Evolutionary conservation across 2,888 invertebrate species (phyloP), one percentile per base, ranked within the genome.

Genomic region (Cristatella mucedo): DNA sequence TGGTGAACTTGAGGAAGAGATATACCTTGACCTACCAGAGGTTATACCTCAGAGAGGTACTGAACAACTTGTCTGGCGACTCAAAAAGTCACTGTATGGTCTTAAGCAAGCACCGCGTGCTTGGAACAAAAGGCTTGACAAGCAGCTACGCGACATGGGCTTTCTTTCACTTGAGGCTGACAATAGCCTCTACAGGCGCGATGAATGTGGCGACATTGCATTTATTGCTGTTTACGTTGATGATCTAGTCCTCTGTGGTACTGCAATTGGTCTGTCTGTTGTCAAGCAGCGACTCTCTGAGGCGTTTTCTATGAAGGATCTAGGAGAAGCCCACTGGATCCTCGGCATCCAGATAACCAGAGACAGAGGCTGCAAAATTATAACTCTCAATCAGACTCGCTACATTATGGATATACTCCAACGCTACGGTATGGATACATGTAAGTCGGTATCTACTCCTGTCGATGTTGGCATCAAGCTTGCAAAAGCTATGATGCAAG

Each of bases 1-100:
- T n/a, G n/a, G n/a, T n/a, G n/a, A n/a, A n/a, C n/a, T n/a, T n/a
- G n/a, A n/a, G n/a, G n/a, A n/a, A n/a, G n/a, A n/a, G n/a, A n/a
- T n/a, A n/a, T n/a, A n/a, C n/a, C n/a, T n/a, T n/a, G n/a, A n/a
- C n/a, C n/a, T n/a, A n/a, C n/a, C n/a, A n/a, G n/a, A n/a, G n/a
- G n/a, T n/a, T n/a, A n/a, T n/a, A n/a, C n/a, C n/a, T n/a, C n/a
- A n/a, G n/a, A n/a, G n/a, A 21, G 47, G 43, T 16, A 24, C 38
- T 11, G 41, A 44, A 7, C 29, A 39, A 7, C 40, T 44, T 16
- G 51, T 52, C 15, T 47, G 49, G 30, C 44, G 42, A 30, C 34
- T 53, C 0, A 41, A 46, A 13, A 49, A 44, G 39, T 34, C 38
- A 13, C 11, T 54, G 3, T 49, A 51, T 31, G 46, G 51, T n/a